Evolutionary conservation across 2,113 vertebrate genomes (phyloP).

Genomic region (Grantiella picta): DNA sequence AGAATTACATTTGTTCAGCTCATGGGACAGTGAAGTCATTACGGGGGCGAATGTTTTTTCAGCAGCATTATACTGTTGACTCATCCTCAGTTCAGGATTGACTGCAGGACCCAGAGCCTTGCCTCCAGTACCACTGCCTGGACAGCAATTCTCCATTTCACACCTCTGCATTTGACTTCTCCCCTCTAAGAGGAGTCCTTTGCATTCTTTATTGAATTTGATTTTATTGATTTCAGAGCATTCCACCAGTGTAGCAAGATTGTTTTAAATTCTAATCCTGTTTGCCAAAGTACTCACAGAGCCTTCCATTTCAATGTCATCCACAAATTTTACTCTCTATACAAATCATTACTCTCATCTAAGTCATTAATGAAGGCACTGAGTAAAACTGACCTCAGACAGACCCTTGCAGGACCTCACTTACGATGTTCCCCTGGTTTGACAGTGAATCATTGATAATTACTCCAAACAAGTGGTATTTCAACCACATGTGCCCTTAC

Average conservation of each 20-base stretch:
- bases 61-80: not conserved
- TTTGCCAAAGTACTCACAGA: not conserved
- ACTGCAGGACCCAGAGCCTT: not conserved
- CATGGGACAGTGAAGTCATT: not conserved
- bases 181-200: not conserved
- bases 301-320: constrained; percentile 22
- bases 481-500: not conserved
- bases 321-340: constrained; percentile 17
- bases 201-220: constrained; percentile 37
- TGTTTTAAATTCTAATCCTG: constrained; percentile 45
- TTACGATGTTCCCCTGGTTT: not conserved
- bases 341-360: constrained; percentile 8
- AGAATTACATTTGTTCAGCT: not conserved
- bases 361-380: constrained; percentile 32
- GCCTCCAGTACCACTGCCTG: not conserved
- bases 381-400: constrained; percentile 26
- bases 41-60: not conserved
- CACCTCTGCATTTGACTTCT: not conserved
- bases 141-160: not conserved
- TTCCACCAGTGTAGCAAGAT: not conserved
- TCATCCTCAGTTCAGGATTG: not conserved
- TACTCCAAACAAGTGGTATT: constrained; percentile 18
- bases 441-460: constrained; percentile 44
- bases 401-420: constrained; percentile 16
- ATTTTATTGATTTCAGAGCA: constrained; percentile 26